phyloP scores from a whole-genome alignment of 2,113 vertebrate genomes.

The Perca flavescens region DNA sequence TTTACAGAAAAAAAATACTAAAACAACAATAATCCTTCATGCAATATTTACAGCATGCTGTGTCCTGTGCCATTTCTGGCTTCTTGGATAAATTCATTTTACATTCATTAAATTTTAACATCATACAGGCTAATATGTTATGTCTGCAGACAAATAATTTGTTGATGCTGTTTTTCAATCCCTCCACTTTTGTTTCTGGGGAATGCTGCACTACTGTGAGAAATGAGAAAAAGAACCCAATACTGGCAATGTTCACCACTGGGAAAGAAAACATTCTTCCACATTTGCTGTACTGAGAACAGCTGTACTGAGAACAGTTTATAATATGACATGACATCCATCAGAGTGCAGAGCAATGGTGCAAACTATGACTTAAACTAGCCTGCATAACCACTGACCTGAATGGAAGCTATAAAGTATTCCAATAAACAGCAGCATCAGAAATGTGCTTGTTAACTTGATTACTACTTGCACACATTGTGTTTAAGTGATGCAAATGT shows the following conservation, averaged over 20 bases:
- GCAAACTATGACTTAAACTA: neutral
- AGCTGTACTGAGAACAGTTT: constrained; percentile 4
- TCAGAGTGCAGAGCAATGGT: neutral
- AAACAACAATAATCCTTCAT: constrained; percentile 6
- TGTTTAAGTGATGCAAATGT: neutral
- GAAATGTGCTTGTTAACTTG: neutral
- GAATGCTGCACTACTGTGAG: constrained; percentile 23
- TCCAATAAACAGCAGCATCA: neutral
- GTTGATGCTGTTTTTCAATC: constrained; percentile 23
- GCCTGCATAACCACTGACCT: neutral
- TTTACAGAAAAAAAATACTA: constrained; percentile 16
- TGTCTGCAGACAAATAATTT: constrained; percentile 22
- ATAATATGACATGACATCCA: neutral
- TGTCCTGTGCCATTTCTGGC: neutral
- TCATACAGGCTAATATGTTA: neutral
- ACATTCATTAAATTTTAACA: constrained; percentile 22
- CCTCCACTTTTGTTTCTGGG: constrained; percentile 15
- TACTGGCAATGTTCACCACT: constrained; percentile 12
- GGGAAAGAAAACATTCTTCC: constrained; percentile 4
- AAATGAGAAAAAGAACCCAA: constrained; percentile 16
- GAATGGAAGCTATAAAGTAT: neutral
- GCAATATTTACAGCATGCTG: constrained; percentile 33
- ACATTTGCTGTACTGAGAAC: constrained; percentile 9
- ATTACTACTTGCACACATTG: neutral
- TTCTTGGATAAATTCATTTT: constrained; percentile 25